These are phyloP conservation scores for Paracanthobrama guichenoti DNA, from an alignment of 2,113 vertebrate genomes.

Conservation along the genomic window DNA sequence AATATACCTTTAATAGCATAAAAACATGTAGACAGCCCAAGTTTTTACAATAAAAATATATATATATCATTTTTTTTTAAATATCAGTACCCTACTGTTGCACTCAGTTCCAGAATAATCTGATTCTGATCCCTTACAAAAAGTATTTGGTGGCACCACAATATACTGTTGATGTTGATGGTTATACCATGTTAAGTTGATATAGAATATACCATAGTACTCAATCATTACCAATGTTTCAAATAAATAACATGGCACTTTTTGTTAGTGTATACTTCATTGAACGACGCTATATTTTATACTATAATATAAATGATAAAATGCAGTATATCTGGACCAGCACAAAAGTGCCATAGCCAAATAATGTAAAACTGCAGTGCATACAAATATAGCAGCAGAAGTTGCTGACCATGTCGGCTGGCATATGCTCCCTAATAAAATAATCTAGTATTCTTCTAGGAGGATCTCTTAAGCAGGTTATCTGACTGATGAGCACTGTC, in stretches of 20 bases:
- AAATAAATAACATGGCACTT: neutral
- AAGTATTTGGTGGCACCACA: neutral
- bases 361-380: slow-evolving; percentile 27
- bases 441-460: slow-evolving; percentile 11
- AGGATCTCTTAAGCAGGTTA: slow-evolving; percentile 21
- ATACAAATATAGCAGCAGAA: slow-evolving; percentile 21
- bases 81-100: too few relatives aligned
- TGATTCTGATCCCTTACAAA: neutral
- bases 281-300: neutral
- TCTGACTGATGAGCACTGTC: slow-evolving; percentile 18
- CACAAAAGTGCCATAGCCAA: neutral
- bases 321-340: slow-evolving; percentile 9
- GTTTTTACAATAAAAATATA: too few relatives aligned
- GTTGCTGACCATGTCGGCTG: slow-evolving; percentile 1
- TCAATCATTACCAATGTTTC: neutral
- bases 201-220: neutral
- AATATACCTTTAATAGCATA: too few relatives aligned
- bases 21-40: too few relatives aligned
- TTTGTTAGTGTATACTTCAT: neutral
- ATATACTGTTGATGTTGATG: neutral
- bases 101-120: neutral
- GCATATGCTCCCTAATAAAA: slow-evolving; percentile 24
- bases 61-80: too few relatives aligned
- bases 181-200: neutral
- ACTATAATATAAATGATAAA: neutral